Conservation (phyloP, 2,113 vertebrate species). For the Oreochromis aureus region DNA sequence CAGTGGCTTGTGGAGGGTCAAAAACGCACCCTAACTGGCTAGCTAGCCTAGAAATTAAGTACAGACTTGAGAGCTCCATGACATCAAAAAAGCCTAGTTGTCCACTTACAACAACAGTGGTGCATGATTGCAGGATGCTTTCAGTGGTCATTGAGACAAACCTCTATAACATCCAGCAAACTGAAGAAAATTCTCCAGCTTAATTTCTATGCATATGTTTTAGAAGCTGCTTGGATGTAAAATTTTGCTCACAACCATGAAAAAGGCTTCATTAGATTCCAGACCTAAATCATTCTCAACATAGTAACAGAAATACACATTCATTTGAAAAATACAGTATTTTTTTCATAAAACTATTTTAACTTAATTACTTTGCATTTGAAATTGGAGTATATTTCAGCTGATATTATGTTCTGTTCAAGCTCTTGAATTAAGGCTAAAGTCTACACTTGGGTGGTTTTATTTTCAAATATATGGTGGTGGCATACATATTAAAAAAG, state of each 20-base stretch:
- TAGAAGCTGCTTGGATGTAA: background rate
- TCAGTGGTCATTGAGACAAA: background rate
- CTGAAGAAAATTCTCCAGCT: background rate
- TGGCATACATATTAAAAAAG: background rate
- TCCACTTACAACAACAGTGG: background rate
- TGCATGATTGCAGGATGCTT: background rate
- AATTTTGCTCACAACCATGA: background rate
- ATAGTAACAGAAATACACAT: background rate
- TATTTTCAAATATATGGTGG: background rate
- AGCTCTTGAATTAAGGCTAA: background rate
- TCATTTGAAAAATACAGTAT: accelerated
- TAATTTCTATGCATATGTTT: background rate
- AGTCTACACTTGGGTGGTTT: background rate
- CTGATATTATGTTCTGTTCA: background rate
- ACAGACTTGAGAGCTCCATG: background rate
- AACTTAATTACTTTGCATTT: background rate
- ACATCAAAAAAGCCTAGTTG: background rate
- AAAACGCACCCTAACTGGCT: background rate
- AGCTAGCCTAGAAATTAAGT: background rate
- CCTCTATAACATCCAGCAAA: background rate
- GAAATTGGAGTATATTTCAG: background rate
- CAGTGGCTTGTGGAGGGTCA: too few relatives aligned
- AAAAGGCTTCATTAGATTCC: background rate
- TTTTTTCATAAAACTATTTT: background rate
- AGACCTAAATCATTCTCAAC: background rate